Percentiles rank a stretch among this genome's conserved stretches.
Evolutionary conservation across 2,113 vertebrate species (phyloP).

Genomic region (Agapornis roseicollis): DNA sequence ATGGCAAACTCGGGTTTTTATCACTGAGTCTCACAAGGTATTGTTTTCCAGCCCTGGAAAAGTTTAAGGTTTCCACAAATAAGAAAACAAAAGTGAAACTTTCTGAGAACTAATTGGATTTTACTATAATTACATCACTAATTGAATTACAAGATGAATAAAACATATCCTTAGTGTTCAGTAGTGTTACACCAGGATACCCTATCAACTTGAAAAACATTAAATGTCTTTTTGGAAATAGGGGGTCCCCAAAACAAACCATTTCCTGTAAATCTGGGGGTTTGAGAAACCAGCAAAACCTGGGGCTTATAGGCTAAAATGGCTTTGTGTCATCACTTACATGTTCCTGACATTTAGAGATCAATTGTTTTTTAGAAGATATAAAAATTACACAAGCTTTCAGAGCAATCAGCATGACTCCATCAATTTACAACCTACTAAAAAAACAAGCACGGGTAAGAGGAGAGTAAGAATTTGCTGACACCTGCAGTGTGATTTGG

Average conservation of each 20-base stretch:
- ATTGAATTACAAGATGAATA: neutral
- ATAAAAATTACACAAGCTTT: neutral
- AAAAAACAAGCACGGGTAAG: neutral
- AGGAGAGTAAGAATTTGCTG: neutral
- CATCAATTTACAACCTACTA: too few relatives aligned
- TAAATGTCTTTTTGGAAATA: neutral
- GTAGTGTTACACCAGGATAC: neutral
- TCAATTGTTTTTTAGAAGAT: neutral
- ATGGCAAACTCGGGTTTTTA: fast-evolving
- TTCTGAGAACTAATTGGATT: fast-evolving
- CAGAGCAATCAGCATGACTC: neutral
- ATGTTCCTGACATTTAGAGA: neutral
- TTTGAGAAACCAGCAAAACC: neutral
- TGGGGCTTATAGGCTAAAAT: neutral
- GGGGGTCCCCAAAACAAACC: neutral
- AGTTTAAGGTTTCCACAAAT: neutral
- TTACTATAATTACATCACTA: neutral
- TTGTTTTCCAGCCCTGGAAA: fast-evolving
- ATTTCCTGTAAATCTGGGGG: neutral
- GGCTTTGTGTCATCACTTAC: neutral
- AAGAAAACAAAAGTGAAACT: neutral
- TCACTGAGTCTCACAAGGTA: fast-evolving
- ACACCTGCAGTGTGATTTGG: neutral
- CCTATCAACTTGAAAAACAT: neutral
- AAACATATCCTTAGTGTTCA: neutral